Evolutionary conservation across 1,140 invertebrate genomes (phyloP), one percentile per base, ranked within the genome.

Genomic region (Schmidtea mediterranea): DNA sequence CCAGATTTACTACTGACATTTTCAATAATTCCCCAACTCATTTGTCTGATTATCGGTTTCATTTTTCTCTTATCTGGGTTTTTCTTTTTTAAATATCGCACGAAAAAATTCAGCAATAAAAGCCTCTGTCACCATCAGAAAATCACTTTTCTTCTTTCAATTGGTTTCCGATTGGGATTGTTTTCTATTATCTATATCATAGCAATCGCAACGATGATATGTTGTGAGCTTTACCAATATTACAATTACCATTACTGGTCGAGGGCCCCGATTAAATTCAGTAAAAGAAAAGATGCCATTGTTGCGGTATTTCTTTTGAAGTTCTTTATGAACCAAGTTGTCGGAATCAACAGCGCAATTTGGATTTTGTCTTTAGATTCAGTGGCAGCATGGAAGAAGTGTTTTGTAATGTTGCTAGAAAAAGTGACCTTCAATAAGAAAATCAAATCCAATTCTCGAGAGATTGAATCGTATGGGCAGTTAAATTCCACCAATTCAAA

Each of bases 361-460:
- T 66, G 63, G 63, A 58, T 65, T 40, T 64, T 60, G 62, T 60
- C 82, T 5, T 76, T 78, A 36, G 89, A 90, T 67, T 89, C 89
- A 0, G 71, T 92, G 54, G 75, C 76, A 41, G 86, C 81, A 52
- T 94, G 86, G 84, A 76, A 74, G 57, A 77, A 79, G 56, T 86
- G 89, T 37, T 55, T 32, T 32, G 10, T 6, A 6, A 10, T 6
- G 3, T 6, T 32, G 3, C 3, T 32, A 10, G 10, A 32, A 10
- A 32, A 32, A 32, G 26, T 10, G 26, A 32, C 26, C 26, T 32
- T 32, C 5, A 32, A 32, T 32, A 32, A 32, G 10, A 32, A 10
- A 32, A 32, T 10, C 3, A 6, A 3, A 10, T 32, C 26, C 10
- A 32, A 32, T 32, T 32, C 26, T 6, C 26, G 10, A 32, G 26